Percentiles rank a stretch among this genome's conserved stretches.
These are phyloP conservation scores for Plutomurus gul DNA, from an alignment of 1,140 invertebrate species.

Conservation along the genomic window DNA sequence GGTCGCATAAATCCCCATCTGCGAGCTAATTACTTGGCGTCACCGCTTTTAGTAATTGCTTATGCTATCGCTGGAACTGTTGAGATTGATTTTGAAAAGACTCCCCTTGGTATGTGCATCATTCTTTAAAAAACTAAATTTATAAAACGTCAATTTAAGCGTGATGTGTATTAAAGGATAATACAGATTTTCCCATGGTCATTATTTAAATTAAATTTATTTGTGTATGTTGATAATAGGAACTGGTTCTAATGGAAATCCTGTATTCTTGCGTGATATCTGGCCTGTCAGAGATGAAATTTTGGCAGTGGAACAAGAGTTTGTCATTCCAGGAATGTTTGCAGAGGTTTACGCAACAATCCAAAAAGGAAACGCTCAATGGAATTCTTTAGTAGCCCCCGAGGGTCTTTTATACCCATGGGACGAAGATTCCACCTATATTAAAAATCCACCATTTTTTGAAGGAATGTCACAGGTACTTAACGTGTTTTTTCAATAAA, in stretches of 20 bases:
- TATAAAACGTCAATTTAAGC: too few relatives aligned
- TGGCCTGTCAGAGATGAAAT: constrained; percentile 94
- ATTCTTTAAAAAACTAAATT: too few relatives aligned
- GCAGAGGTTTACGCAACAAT: constrained; percentile 91
- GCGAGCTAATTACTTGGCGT: constrained; percentile 94
- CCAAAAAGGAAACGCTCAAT: constrained; percentile 79
- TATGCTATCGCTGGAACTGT: constrained; percentile 94
- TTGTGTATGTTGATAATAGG: too few relatives aligned
- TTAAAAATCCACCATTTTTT: constrained; percentile 97
- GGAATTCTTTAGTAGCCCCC: constrained; percentile 82
- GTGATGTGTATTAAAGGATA: too few relatives aligned
- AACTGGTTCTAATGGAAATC: constrained; percentile 66
- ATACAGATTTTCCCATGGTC: too few relatives aligned
- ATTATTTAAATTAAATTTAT: too few relatives aligned
- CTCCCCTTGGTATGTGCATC: constrained; percentile 73
- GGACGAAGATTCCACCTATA: constrained; percentile 90
- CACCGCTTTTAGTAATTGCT: constrained; percentile 92
- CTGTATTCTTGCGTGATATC: constrained; percentile 87
- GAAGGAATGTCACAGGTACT: constrained; percentile 78
- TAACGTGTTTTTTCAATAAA: too few relatives aligned
- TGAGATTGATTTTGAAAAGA: constrained; percentile 90
- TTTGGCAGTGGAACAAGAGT: constrained; percentile 81
- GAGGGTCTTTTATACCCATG: constrained; percentile 87
- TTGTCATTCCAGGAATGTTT: constrained; percentile 97
- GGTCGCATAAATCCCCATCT: constrained; percentile 96